phyloP scores from a whole-genome alignment of 2,888 invertebrate species.

The Watsonalla binaria region DNA sequence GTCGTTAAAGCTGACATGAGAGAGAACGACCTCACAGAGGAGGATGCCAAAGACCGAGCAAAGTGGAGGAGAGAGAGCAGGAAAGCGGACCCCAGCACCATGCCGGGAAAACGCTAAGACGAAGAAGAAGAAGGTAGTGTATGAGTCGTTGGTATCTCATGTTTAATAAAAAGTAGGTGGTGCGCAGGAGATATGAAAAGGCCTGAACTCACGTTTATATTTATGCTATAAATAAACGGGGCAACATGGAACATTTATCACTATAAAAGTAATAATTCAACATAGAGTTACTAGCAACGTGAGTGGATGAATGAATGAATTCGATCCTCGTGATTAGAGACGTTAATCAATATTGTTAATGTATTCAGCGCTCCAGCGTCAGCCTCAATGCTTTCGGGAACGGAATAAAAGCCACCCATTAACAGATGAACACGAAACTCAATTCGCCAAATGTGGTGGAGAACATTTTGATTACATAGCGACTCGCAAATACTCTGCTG shows the following conservation, averaged over 20 bases:
- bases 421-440: slow-evolving; percentile 46
- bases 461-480: slow-evolving; percentile 46
- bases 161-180: no score
- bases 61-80: no score
- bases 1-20: no score
- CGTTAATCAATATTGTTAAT: slow-evolving; percentile 37
- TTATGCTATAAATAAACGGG: neutral
- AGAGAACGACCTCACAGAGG: no score
- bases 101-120: no score
- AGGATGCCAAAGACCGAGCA: no score
- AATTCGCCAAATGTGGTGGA: slow-evolving; percentile 41
- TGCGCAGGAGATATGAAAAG: no score
- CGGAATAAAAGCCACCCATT: slow-evolving; percentile 42
- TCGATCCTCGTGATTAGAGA: slow-evolving; percentile 28
- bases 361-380: slow-evolving; percentile 28
- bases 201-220: no score
- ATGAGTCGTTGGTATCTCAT: no score
- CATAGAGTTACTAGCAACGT: slow-evolving; percentile 12
- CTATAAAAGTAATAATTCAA: neutral
- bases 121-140: no score
- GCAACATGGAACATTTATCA: neutral
- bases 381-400: slow-evolving; percentile 18
- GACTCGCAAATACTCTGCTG: slow-evolving; percentile 30
- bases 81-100: no score
- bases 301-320: slow-evolving; percentile 25